Conservation (phyloP, 2,797 vertebrate genomes). For the Pantherophis vulpinus region DNA sequence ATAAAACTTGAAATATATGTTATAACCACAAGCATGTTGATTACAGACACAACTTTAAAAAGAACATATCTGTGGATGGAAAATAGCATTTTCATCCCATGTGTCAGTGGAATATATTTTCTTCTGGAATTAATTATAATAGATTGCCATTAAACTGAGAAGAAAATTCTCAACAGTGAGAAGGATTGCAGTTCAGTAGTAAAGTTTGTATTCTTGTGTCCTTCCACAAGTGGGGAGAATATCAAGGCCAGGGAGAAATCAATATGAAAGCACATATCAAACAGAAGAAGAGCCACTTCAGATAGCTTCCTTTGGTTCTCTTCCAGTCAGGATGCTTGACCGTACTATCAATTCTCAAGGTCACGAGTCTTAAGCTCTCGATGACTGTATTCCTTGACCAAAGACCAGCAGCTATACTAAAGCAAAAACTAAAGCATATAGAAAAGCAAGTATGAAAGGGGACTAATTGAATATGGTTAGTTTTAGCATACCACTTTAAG, state of each 20-base stretch:
- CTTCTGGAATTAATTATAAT: neutral
- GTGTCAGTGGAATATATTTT: neutral
- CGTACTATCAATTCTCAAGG: neutral
- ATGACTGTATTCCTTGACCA: neutral
- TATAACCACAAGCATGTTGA: conserved; percentile 33
- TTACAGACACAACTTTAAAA: conserved; percentile 8
- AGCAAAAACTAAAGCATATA: neutral
- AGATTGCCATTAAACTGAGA: neutral
- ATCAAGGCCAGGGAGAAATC: neutral
- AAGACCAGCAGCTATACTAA: neutral
- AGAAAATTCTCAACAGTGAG: neutral
- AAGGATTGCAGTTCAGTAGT: neutral
- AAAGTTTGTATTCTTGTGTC: neutral
- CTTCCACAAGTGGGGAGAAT: neutral
- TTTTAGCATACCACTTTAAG: neutral
- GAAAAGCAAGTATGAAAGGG: neutral
- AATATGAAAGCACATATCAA: neutral
- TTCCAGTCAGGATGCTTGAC: neutral
- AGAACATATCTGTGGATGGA: neutral
- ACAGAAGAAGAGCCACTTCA: neutral
- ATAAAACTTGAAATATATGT: neutral
- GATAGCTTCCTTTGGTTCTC: neutral
- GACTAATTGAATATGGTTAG: neutral
- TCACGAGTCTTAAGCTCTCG: neutral
- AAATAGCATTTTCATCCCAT: neutral